Base-by-base conservation (phyloP, 2,888 invertebrate genomes). In the Eilema depressum region DNA sequence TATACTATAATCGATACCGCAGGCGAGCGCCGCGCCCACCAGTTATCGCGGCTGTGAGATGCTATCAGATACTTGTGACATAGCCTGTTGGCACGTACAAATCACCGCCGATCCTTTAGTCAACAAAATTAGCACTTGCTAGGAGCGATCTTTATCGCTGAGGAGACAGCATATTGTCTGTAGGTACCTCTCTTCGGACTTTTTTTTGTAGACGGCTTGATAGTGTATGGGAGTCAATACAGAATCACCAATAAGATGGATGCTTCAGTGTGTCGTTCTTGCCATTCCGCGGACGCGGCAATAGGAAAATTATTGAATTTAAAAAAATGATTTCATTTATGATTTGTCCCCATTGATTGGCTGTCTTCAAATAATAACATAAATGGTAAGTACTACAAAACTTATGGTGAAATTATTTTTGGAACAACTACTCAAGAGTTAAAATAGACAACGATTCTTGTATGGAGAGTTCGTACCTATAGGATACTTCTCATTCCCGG, bases 81-180 rank as follows among this genome's bases (percentile, higher is more conserved):
- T 61, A 62, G 59, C 28, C 63, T 68, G 63, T 67, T 47, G 47
- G 47, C 47, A 47, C 47, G 47, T 47, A 47, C 20, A 47, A 47
- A 20, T 47, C 47, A 47, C 53, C 53, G 53, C 10, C 20, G 53
- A 53, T n/a, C 53, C n/a, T 53, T n/a, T n/a, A 53, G n/a, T 53
- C 53, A 53, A 53, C 53, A 53, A 53, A 53, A 53, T 53, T 53
- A 53, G n/a, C n/a, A 53, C 53, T 53, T 53, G 10, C 53, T n/a
- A n/a, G n/a, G n/a, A 53, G n/a, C 53, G 76, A 84, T 85, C 10
- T 53, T 53, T 10, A 53, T 53, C 53, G 20, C n/a, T n/a, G 53
- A 47, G 20, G 4, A n/a, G n/a, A 47, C 47, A 47, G 20, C 47
- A 47, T 47, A 8, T 47, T 8, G 47, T 7, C 20, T 47, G 47